Evolutionary conservation across 2,113 vertebrate species (phyloP).

Genomic region (Cinclus cinclus): DNA sequence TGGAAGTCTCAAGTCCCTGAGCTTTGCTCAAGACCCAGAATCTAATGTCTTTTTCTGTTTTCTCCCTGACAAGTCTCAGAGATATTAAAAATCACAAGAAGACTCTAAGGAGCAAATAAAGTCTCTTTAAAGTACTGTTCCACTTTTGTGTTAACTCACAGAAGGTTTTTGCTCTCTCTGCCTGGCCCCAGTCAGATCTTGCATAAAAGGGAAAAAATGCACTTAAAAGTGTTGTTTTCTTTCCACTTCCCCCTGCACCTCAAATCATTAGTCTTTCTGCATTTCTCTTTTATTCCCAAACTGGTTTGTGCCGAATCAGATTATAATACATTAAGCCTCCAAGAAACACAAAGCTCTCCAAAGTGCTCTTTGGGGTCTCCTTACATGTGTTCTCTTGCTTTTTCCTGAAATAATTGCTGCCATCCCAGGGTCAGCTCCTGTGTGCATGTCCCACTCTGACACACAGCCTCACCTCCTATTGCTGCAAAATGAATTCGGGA

Average conservation of each 20-base stretch:
- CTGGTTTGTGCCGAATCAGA: constrained; percentile 63
- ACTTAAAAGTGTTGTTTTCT: constrained; percentile 53
- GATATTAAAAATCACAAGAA: constrained; percentile 69
- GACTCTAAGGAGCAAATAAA: constrained; percentile 62
- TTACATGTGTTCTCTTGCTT: not conserved
- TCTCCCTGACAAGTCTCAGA: constrained; percentile 59
- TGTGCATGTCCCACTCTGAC: not conserved
- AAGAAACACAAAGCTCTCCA: constrained; percentile 66
- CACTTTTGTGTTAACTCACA: constrained; percentile 47
- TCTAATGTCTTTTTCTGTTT: constrained; percentile 55
- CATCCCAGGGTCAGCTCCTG: constrained; percentile 15
- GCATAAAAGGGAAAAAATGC: constrained; percentile 40
- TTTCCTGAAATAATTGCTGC: constrained; percentile 29
- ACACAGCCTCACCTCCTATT: not conserved
- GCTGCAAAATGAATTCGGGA: not conserved
- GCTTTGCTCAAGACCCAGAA: constrained; percentile 45
- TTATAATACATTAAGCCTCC: constrained; percentile 68
- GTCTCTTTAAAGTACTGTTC: constrained; percentile 52
- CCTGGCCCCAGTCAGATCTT: constrained; percentile 50
- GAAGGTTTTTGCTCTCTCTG: constrained; percentile 54
- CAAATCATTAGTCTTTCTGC: constrained; percentile 66
- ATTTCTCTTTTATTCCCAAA: constrained; percentile 68
- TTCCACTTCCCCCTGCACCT: constrained; percentile 25
- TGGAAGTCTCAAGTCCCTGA: constrained; percentile 37
- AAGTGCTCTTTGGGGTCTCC: constrained; percentile 53